These are phyloP conservation scores for Sebastes wilsoni DNA, from an alignment of 2,797 vertebrate species.

Conservation along the genomic window DNA sequence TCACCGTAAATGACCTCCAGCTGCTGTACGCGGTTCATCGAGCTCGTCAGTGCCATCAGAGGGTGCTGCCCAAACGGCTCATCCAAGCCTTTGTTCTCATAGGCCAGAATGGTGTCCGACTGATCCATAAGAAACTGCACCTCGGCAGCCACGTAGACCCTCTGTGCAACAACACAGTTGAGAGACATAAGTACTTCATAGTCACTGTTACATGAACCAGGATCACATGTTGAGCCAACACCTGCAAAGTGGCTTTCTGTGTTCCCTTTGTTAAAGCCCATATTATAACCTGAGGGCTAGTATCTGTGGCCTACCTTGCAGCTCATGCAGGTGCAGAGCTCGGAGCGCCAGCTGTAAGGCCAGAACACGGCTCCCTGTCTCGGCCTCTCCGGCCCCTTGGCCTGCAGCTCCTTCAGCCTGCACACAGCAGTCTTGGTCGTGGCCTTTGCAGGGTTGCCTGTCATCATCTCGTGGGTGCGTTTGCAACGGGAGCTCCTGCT, in stretches of 20 bases:
- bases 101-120: conserved; percentile 92
- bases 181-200: neutral
- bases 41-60: conserved; percentile 88
- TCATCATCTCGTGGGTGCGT: conserved; percentile 66
- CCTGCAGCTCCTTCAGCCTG: conserved; percentile 84
- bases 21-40: conserved; percentile 91
- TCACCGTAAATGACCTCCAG: conserved; percentile 96
- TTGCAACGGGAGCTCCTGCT: conserved; percentile 58
- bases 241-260: neutral
- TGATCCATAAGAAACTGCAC: conserved; percentile 93
- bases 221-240: neutral
- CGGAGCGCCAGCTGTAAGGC: conserved; percentile 89
- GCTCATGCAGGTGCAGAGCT: conserved; percentile 89
- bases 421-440: conserved; percentile 64
- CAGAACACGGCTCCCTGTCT: conserved; percentile 90
- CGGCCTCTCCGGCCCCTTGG: conserved; percentile 60
- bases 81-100: conserved; percentile 90
- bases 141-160: conserved; percentile 87
- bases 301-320: conserved; percentile 85
- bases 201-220: neutral
- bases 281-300: neutral
- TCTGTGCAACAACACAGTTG: conserved; percentile 63
- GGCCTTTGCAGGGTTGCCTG: neutral
- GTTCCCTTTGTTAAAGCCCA: neutral
- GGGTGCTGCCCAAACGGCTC: conserved; percentile 88